Evolutionary conservation across 1,140 invertebrate genomes (phyloP), one percentile per base, ranked within the genome.

Genomic region (Bicyclus anynana): DNA sequence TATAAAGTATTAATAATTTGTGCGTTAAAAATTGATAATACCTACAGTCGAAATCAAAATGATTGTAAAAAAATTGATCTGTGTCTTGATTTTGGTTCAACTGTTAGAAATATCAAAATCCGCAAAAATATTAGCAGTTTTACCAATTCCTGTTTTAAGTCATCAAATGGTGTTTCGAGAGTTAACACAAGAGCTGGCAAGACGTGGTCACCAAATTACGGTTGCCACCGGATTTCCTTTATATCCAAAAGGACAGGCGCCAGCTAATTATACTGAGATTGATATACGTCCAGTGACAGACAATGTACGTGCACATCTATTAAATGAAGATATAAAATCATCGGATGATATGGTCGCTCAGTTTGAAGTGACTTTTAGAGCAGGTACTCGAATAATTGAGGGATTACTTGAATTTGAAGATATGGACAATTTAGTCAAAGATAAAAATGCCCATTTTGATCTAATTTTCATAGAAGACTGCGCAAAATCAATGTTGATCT

Each of bases 111-210:
- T 10, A 6, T 17, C 21, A 23, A 26, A 68, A 14, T 42, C 65
- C 4, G 68, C 58, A 13, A 69, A 71, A 51, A 92, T 93, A 53
- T 67, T 93, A 13, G 89, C 77, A 1, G 66, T 91, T 0, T 74
- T 90, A 40, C 78, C 90, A 3, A 77, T 74, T 7, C 79, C 90
- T 0, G 89, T 90, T 0, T 82, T 89, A 44, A 93, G 91, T 62
- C 92, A 93, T 67, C 91, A 91, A 74, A 69, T 91, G 2, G 85
- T 91, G 0, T 91, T 87, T 55, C 65, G 81, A 52, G 74, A 86
- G 12, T 17, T 91, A 2, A 80, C 79, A 10, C 70, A 76, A 54
- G 87, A 83, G 42, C 66, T 92, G 18, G 77, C 73, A 0, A 83
- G 74, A 26, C 67, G 80, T 42, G 91, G 90, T 9, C 91, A 92